A percentile compares a stretch with the other conserved stretches of the same genome.
Conservation (phyloP, 1,140 invertebrate genomes). For the Wasmannia auropunctata region DNA sequence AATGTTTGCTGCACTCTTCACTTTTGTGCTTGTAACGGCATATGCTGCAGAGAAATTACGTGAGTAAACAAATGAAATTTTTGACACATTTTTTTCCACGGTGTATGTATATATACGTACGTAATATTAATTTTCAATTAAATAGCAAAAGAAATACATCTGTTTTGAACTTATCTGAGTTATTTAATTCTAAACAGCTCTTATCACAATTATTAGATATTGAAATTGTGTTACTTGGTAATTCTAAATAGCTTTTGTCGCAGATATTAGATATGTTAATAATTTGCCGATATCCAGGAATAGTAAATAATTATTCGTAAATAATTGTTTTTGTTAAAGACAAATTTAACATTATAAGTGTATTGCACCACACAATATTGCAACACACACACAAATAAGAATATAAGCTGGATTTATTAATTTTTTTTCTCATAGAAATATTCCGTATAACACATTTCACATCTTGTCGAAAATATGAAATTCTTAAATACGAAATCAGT, state of each 20-base stretch:
- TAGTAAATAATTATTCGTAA: neutral
- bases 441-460: neutral
- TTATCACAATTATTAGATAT: neutral
- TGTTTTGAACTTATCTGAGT: too few relatives aligned
- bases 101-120: neutral
- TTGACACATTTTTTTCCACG: neutral
- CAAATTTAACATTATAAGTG: too few relatives aligned
- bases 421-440: neutral
- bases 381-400: neutral
- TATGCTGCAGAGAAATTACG: constrained; percentile 1
- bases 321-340: neutral
- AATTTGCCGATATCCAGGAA: neutral
- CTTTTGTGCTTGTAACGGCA: neutral
- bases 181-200: neutral
- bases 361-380: too few relatives aligned
- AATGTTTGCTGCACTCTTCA: neutral
- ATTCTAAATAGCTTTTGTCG: too few relatives aligned
- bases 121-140: neutral
- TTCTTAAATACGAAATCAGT: neutral
- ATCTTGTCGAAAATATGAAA: neutral
- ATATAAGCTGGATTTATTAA: neutral
- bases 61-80: neutral
- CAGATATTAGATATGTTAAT: too few relatives aligned
- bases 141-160: neutral
- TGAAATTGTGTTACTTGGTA: too few relatives aligned